Evolutionary conservation across 1,140 invertebrate genomes (phyloP), one percentile per base, ranked within the genome.

Genomic region (Apocrypta bakeri): DNA sequence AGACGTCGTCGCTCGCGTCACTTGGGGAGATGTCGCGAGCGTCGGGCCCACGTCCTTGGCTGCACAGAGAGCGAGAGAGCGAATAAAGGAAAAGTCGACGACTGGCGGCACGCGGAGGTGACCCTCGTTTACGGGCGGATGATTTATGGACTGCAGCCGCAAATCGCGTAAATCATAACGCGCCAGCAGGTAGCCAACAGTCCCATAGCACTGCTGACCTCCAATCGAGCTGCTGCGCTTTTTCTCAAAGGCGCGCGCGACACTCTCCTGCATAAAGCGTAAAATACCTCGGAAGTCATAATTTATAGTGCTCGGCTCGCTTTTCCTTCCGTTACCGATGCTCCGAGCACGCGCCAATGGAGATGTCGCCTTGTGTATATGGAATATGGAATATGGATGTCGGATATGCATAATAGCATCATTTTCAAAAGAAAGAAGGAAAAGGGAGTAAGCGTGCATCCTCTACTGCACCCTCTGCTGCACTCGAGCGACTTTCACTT

Each of bases 241-340:
- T 25, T 66, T 25, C 24, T 9, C 11, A 8, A 33, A 24, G 17
- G 48, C 48, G 61, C 56, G 83, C 84, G 87, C 88, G 88, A 89
- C 61, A 64, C 61, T 7, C 61, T 21, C n/a, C 21, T 64, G 6
- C 24, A 89, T 88, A n/a, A n/a, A n/a, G 83, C 86, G 85, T 4
- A 86, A 89, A 88, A 88, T 87, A 87, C 88, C 85, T 89, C 88
- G 89, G 90, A 91, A 90, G 90, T 89, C 87, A 90, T 91, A 91
- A 88, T 89, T 91, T 85, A 72, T 72, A 90, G 81, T 25, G 27
- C 40, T 74, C 73, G 75, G 74, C 56, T 83, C 68, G 24, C 17
- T 11, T 42, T 40, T 9, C 40, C 25, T 29, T 31, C 3, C 33
- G 3, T 37, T 17, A 2, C n/a, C 9, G 24, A 4, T 27, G 25